phyloP scores from a whole-genome alignment of 92 coral and sea anemone genomes.

The Bergia sp. region DNA sequence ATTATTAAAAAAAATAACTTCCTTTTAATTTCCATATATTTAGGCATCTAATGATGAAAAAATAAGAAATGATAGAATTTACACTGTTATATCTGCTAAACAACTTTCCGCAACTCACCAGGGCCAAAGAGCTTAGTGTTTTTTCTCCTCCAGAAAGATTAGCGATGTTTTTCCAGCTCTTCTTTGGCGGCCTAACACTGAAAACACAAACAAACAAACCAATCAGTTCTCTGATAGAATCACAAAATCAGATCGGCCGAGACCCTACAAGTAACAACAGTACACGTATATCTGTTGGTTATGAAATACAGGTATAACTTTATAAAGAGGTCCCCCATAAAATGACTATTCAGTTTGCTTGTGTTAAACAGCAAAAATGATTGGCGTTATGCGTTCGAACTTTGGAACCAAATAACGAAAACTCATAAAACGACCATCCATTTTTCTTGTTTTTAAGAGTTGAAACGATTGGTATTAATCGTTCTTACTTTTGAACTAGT shows the following conservation, averaged over 20 bases:
- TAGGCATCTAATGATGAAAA: no score
- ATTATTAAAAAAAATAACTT: no score
- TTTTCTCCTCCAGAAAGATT: conserved; percentile 99
- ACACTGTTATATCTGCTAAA: neutral
- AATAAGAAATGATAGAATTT: no score
- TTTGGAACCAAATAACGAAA: no score
- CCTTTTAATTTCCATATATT: no score
- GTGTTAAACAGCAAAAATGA: no score
- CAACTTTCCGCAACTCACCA: conserved; percentile 63
- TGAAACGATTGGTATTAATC: neutral
- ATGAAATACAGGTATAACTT: no score
- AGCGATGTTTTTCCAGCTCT: conserved; percentile 98
- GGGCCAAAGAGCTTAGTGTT: conserved; percentile 93
- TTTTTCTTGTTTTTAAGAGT: neutral
- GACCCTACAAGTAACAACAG: no score
- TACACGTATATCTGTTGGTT: no score
- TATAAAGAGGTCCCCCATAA: neutral
- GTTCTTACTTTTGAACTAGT: neutral
- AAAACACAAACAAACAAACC: neutral
- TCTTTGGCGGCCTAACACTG: conserved; percentile 98
- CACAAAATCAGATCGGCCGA: neutral
- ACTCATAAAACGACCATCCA: neutral
- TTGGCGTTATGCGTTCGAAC: neutral
- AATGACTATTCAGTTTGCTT: neutral
- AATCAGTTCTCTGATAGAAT: neutral